Base-by-base conservation (phyloP, 2,113 vertebrate genomes). In the Ranitomeya imitator region DNA sequence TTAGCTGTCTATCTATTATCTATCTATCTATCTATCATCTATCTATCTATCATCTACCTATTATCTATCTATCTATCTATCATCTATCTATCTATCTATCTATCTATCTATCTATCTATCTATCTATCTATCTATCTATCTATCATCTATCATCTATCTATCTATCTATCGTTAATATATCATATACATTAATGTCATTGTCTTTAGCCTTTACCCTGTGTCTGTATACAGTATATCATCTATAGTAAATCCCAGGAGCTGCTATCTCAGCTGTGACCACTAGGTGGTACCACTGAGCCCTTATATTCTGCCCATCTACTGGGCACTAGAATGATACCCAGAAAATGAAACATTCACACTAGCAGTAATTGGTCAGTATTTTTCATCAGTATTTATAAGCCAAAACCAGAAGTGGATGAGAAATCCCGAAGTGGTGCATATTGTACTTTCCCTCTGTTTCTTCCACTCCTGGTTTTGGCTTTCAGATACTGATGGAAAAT, bases 201-300 rank as follows among this genome's bases (percentile, higher is more conserved):
- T 45, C 37, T 45, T 45, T 45, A 3, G 3, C 4, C 37, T 45
- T 45, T 45, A 45, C 5, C 8, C 55, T 9, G 19, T 63, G 18
- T 7, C 18, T 14, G 12, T 18, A 74, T 37, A 31, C 26, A 31
- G 26, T 31, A 3, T 37, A 45, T 45, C 37, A 45, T 45, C 37
- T 45, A 45, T 45, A 5, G 3, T 21, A 59, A 59, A 59, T 26
- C 78, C 15, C 19, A 69, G 61, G 4, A 18, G 51, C 7, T 67
- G 45, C 45, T 4, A 26, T 71, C 26, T 55, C 51, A 67, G 14
- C 12, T 84, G 21, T 55, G 51, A 52, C 63, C 82, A 84, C 60
- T 55, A 84, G 81, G 82, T 26, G 45, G 51, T 51, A 71, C 37
- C 55, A 37, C 13, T 16, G 81, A 83, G 37, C 61, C 63, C 81